Evolutionary conservation across 2,888 invertebrate species (phyloP), one percentile per base, ranked within the genome.

Genomic region (Drosophila anomelani): DNA sequence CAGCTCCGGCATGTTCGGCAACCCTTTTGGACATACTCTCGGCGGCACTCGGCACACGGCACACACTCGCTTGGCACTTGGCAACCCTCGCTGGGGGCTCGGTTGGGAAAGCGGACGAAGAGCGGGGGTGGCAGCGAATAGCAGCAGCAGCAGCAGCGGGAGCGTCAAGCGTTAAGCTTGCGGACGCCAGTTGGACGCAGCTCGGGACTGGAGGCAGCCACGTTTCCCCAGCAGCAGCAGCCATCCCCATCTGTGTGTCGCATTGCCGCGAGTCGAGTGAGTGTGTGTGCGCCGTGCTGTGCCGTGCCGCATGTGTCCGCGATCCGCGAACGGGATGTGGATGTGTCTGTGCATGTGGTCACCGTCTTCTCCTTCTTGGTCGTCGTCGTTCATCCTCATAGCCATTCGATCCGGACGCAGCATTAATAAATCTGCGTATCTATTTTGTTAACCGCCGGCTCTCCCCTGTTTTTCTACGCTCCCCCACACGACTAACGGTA

Each of bases 131-230:
- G 36, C 34, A 36, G 20, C 51, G 9, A 51, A 51, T 34, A 34
- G 34, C 20, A 20, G 20, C 51, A 34, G 34, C 51, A 49, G 49
- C 47, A 17, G 49, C 34, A 34, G 51, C 51, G 9, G 49, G 17
- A 17, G 49, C 51, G 9, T 34, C 51, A 38, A 44, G 44, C 60
- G 60, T 57, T 58, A 58, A 61, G 60, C 60, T 61, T 61, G 60
- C 60, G 60, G 58, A 61, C 60, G 60, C 58, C 64, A 66, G 64
- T 66, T 66, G 64, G 64, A 66, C 64, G 64, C 64, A 66, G 64
- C 51, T 66, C 64, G 64, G 64, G 64, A 66, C 51, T 66, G 64
- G 64, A 66, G 64, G 64, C 64, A 66, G 64, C 64, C 64, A 66
- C 64, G 51, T 66, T 66, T 51, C 51, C 64, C 49, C 58, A 44